phyloP scores from a whole-genome alignment of 2,113 vertebrate species.

The Tringa solitaria region DNA sequence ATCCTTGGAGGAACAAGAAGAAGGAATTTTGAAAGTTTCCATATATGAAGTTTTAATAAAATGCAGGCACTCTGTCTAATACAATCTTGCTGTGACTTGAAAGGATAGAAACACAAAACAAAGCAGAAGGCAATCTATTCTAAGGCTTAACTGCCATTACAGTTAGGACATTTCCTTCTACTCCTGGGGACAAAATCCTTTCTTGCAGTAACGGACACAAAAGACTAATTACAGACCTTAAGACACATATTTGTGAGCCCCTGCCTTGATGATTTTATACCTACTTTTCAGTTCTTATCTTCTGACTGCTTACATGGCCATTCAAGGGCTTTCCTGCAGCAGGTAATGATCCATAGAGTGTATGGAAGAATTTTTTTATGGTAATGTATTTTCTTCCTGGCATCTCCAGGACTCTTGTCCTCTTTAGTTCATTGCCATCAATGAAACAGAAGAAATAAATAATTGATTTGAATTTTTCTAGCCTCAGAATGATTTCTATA shows the following conservation, averaged over 20 bases:
- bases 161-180: background rate
- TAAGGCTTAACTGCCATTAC: background rate
- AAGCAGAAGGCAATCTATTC: background rate
- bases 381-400: background rate
- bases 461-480: background rate
- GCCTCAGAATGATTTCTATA: background rate
- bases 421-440: background rate
- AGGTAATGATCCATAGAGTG: background rate
- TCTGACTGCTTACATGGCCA: background rate
- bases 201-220: background rate
- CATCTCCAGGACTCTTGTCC: background rate
- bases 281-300: background rate
- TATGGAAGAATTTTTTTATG: background rate
- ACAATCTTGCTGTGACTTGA: background rate
- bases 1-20: background rate
- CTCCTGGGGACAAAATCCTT: background rate
- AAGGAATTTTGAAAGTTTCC: background rate
- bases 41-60: background rate
- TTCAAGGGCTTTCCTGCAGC: background rate
- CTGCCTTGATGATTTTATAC: background rate
- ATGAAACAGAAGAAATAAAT: background rate
- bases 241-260: background rate
- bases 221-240: background rate
- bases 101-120: background rate
- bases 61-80: background rate